These are phyloP conservation scores for Morpho helenor DNA, from an alignment of 2,888 invertebrate species.

Conservation along the genomic window DNA sequence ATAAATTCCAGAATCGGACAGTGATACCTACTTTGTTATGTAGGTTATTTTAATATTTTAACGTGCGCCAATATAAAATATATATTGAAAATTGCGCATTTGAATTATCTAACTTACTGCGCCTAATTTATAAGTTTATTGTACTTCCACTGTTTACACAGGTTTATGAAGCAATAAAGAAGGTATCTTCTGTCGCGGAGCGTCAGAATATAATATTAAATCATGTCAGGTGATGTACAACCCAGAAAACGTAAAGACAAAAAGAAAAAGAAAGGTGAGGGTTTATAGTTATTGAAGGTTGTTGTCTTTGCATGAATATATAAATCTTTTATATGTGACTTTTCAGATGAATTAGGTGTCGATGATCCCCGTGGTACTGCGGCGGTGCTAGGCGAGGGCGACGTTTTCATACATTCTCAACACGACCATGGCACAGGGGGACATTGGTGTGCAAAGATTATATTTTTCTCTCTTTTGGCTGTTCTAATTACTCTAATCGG, in stretches of 20 bases:
- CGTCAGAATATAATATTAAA: conserved; percentile 59
- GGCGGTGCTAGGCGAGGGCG: conserved; percentile 79
- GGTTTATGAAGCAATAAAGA: conserved; percentile 75
- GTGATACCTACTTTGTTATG: conserved; percentile 49
- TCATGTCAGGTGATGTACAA: conserved; percentile 93
- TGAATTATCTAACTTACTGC: conserved; percentile 48
- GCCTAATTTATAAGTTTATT: conserved; percentile 47
- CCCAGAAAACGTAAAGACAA: conserved; percentile 92
- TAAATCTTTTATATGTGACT: background rate
- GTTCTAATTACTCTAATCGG: conserved; percentile 86
- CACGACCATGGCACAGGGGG: conserved; percentile 89
- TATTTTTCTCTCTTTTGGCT: conserved; percentile 87
- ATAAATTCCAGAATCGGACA: conserved; percentile 71
- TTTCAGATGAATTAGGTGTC: conserved; percentile 65
- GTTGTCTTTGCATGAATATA: background rate
- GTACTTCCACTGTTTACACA: conserved; percentile 63
- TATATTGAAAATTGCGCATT: conserved; percentile 69
- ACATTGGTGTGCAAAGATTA: conserved; percentile 90
- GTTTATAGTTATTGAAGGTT: conserved; percentile 2
- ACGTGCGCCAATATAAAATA: conserved; percentile 55
- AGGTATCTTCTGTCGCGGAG: conserved; percentile 58
- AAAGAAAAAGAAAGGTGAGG: conserved; percentile 87
- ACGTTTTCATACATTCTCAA: conserved; percentile 87
- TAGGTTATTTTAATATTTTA: conserved; percentile 74
- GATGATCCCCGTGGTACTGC: conserved; percentile 71